phyloP scores from a whole-genome alignment of 1,140 invertebrate species.

The Aphelinus atriplicis region DNA sequence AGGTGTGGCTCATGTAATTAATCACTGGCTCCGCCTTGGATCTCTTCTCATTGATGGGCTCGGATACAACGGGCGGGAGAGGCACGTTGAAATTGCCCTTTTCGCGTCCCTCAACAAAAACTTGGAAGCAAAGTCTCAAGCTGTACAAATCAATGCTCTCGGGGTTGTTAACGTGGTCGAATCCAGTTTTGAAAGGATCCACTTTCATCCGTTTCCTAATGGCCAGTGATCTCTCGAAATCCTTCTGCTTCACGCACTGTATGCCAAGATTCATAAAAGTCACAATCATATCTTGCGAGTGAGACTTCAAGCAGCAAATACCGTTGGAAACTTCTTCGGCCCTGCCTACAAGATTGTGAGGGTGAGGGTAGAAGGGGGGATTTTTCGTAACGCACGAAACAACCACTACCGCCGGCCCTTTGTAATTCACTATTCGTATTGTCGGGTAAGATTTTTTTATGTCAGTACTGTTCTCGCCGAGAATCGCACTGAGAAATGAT shows the following conservation, averaged over 20 bases:
- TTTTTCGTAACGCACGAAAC: slow-evolving; percentile 96
- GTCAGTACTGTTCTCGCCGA: too few species aligned
- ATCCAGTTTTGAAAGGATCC: slow-evolving; percentile 95
- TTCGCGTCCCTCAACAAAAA: slow-evolving; percentile 82
- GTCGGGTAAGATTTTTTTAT: too few species aligned
- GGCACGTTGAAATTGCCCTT: slow-evolving; percentile 73
- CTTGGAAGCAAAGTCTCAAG: slow-evolving; percentile 95
- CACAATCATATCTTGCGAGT: slow-evolving; percentile 78
- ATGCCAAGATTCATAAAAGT: slow-evolving; percentile 93
- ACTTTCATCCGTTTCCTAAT: slow-evolving; percentile 86
- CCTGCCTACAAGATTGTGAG: slow-evolving; percentile 90
- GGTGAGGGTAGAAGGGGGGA: slow-evolving; percentile 86
- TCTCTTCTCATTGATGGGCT: slow-evolving; percentile 95
- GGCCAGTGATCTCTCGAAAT: slow-evolving; percentile 86
- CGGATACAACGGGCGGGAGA: slow-evolving; percentile 86
- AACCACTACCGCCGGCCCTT: slow-evolving; percentile 86
- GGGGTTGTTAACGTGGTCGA: slow-evolving; percentile 79
- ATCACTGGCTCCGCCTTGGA: slow-evolving; percentile 92
- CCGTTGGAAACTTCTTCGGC: slow-evolving; percentile 91
- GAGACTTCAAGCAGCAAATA: slow-evolving; percentile 87
- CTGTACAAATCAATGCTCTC: slow-evolving; percentile 86
- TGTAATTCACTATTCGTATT: slow-evolving; percentile 63
- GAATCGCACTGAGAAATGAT: too few species aligned
- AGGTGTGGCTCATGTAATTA: slow-evolving; percentile 83
- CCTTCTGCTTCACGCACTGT: slow-evolving; percentile 95